These are phyloP conservation scores for Phodopus roborovskii DNA, from an alignment of 2,113 vertebrate species.

Conservation along the genomic window DNA sequence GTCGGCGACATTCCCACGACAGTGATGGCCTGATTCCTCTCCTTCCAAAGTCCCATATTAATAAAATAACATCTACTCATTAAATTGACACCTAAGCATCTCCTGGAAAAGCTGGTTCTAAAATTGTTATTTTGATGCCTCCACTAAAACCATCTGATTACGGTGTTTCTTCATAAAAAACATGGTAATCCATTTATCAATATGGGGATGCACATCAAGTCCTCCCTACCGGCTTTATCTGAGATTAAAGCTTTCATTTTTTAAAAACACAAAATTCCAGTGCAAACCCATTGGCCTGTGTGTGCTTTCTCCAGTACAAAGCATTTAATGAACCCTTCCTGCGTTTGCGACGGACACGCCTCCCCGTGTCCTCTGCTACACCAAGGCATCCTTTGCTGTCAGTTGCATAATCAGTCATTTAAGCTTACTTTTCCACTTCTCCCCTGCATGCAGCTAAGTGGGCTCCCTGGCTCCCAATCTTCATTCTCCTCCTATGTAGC, in stretches of 20 bases:
- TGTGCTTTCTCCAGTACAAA: neutral
- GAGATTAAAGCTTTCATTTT: constrained; percentile 14
- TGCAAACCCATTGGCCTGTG: neutral
- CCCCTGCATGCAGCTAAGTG: neutral
- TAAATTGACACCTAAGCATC: constrained; percentile 10
- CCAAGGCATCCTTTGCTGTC: neutral
- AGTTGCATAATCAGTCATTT: neutral
- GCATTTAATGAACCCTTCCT: neutral
- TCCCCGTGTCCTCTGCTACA: neutral
- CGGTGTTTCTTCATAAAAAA: constrained; percentile 58
- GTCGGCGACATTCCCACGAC: neutral
- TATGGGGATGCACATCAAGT: neutral
- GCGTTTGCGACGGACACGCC: neutral
- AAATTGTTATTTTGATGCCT: constrained; percentile 18
- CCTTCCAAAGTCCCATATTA: neutral
- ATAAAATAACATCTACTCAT: constrained; percentile 37
- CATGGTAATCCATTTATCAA: constrained; percentile 16
- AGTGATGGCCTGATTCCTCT: neutral
- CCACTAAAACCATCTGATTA: constrained; percentile 28
- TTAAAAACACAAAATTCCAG: neutral
- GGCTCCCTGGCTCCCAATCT: neutral
- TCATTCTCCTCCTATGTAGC: neutral
- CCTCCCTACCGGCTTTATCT: neutral
- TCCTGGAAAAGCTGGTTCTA: neutral
- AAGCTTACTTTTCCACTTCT: neutral